These are phyloP conservation scores for Neotoma lepida DNA, from an alignment of 2,113 vertebrate species.

Conservation along the genomic window DNA sequence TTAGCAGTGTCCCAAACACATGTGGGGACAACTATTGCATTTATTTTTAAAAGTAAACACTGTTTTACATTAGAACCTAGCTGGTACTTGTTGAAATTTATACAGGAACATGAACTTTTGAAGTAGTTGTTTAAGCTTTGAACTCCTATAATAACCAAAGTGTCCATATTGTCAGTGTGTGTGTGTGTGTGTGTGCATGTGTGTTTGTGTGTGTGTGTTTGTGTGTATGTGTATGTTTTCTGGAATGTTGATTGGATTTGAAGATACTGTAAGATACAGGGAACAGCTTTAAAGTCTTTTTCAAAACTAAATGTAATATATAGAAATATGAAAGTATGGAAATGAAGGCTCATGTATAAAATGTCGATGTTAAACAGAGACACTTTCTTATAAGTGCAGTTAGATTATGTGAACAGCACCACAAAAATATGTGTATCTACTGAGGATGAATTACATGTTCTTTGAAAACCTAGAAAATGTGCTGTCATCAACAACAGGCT, in stretches of 20 bases:
- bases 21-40: slow-evolving; percentile 52
- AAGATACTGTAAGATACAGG: slow-evolving; percentile 40
- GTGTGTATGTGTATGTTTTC: slow-evolving; percentile 59
- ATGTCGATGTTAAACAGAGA: slow-evolving; percentile 42
- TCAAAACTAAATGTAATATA: slow-evolving; percentile 48
- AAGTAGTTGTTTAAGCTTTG: slow-evolving; percentile 34
- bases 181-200: slow-evolving; percentile 58
- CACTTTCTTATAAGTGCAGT: background rate
- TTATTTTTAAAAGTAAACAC: slow-evolving; percentile 73
- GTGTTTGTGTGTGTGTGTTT: slow-evolving; percentile 46
- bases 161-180: slow-evolving; percentile 39
- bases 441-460: slow-evolving; percentile 47
- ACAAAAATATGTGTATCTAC: slow-evolving; percentile 4
- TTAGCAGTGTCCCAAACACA: slow-evolving; percentile 60
- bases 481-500: slow-evolving; percentile 47
- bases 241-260: slow-evolving; percentile 60
- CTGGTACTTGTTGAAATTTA: slow-evolving; percentile 58
- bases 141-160: slow-evolving; percentile 27
- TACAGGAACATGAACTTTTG: slow-evolving; percentile 52
- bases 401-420: slow-evolving; percentile 41
- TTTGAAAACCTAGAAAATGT: slow-evolving; percentile 65
- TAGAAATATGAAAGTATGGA: slow-evolving; percentile 42
- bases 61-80: slow-evolving; percentile 55
- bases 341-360: slow-evolving; percentile 59
- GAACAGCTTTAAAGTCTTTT: slow-evolving; percentile 61